Conservation (phyloP, 1,140 invertebrate species). For the Agrypnia vestita region DNA sequence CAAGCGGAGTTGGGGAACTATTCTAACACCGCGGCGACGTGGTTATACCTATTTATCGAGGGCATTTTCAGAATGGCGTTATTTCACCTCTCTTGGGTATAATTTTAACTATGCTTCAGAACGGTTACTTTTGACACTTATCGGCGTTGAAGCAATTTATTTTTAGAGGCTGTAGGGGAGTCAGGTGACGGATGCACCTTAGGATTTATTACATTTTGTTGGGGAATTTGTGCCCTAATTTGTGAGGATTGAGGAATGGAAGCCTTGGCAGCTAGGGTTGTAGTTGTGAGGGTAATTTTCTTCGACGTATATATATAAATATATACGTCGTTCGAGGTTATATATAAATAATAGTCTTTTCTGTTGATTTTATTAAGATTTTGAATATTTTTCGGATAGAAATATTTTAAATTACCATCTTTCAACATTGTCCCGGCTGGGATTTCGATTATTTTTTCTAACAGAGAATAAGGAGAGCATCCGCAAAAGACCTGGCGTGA, state of each 20-base stretch:
- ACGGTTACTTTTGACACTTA: conserved; percentile 27
- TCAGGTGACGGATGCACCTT: conserved; percentile 51
- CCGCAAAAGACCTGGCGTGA: too few species aligned
- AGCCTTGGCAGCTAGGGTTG: neutral
- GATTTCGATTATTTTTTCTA: too few species aligned
- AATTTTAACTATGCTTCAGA: conserved; percentile 15
- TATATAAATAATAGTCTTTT: too few species aligned
- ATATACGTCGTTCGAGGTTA: too few species aligned
- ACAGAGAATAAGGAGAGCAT: too few species aligned
- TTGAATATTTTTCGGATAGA: too few species aligned
- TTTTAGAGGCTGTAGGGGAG: conserved; percentile 10
- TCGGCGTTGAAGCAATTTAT: conserved; percentile 11
- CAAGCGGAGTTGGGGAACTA: neutral
- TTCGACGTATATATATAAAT: too few species aligned
- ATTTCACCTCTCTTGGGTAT: neutral
- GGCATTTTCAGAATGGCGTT: neutral
- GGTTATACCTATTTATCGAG: neutral
- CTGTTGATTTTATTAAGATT: too few species aligned
- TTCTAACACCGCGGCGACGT: neutral
- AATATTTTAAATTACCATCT: too few species aligned
- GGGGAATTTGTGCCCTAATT: conserved; percentile 53
- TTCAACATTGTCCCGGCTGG: too few species aligned
- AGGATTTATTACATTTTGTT: conserved; percentile 57
- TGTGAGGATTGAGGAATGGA: conserved; percentile 38
- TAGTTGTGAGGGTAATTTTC: neutral